Base-by-base conservation (phyloP, 2,113 vertebrate species). In the Illadopsis cleaveri region DNA sequence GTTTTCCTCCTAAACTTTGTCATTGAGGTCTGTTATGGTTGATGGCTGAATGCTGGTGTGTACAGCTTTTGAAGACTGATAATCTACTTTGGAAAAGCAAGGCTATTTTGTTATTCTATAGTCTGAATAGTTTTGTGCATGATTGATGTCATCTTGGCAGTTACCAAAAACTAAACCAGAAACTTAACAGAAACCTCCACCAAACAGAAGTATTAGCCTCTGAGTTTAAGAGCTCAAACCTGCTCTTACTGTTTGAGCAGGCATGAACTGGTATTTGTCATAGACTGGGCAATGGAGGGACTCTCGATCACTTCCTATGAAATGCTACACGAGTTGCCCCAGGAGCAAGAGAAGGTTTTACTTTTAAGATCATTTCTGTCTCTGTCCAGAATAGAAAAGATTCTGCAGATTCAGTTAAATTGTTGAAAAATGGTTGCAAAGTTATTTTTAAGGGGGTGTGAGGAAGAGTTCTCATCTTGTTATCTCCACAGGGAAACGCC, bases 401-500 rank as follows among this genome's bases (percentile, higher is more conserved):
- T 68, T 62, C 17, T 38, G 37, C 16, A 17, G 28, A 56, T 75
- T 78, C 44, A 81, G 9, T 86, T 69, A 48, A 79, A 51, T 16
- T 53, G 37, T 56, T 88, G 65, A 82, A 51, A 71, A 82, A 69
- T 38, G 6, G 4, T 66, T 57, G 42, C 38, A 71, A 84, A 81
- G 58, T 57, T 30, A 50, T 10, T 45, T 58, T 78, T 78, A 16
- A 18, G 12, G 16, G 9, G 11, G 5, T 15, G 11, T 47, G 31
- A n/a, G 25, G 12, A 82, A 22, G 44, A 85, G 37, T 89, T 82
- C 51, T 91, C 45, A 8, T 60, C 7, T 77, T 82, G 27, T 90
- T 96, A 31, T 85, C 94, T 85, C 78, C 57, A 23, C 86, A 99
- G 99, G 99, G 37, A 99, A 99, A 97, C 97, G 98, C 47, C 99